Percentiles rank a stretch among this genome's conserved stretches.
phyloP scores from a whole-genome alignment of 2,113 vertebrate genomes.

The Rhizomys pruinosus region DNA sequence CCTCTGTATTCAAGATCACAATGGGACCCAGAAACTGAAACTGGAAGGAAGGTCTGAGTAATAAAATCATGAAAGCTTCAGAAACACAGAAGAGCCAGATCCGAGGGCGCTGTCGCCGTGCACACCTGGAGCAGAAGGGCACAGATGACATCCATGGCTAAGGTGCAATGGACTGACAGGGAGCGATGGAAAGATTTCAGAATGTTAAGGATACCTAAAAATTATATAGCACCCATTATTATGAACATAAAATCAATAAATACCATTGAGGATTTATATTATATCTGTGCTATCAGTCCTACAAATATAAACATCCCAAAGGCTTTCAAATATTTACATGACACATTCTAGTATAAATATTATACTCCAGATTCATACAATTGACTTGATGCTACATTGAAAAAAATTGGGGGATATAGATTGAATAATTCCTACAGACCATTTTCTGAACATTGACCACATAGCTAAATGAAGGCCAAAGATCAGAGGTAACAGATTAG shows the following conservation, averaged over 20 bases:
- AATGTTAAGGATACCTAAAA: background rate
- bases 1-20: background rate
- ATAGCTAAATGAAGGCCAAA: background rate
- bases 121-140: background rate
- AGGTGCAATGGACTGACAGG: background rate
- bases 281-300: conserved; percentile 46
- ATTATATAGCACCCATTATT: conserved; percentile 50
- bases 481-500: conserved; percentile 18
- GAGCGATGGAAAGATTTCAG: background rate
- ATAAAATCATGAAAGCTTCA: background rate
- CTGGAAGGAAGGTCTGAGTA: background rate
- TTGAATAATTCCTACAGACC: background rate
- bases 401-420: background rate
- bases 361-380: background rate
- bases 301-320: conserved; percentile 40
- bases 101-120: rapidly evolving
- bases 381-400: conserved; percentile 30
- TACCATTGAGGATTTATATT: background rate
- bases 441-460: conserved; percentile 25
- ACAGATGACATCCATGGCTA: background rate
- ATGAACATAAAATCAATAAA: conserved; percentile 20
- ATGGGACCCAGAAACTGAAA: background rate
- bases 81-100: background rate
- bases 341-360: background rate
- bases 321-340: conserved; percentile 57